Percentiles rank a stretch among this genome's conserved stretches.
Conservation (phyloP, 2,888 invertebrate species). For the Epirrita christyi region DNA sequence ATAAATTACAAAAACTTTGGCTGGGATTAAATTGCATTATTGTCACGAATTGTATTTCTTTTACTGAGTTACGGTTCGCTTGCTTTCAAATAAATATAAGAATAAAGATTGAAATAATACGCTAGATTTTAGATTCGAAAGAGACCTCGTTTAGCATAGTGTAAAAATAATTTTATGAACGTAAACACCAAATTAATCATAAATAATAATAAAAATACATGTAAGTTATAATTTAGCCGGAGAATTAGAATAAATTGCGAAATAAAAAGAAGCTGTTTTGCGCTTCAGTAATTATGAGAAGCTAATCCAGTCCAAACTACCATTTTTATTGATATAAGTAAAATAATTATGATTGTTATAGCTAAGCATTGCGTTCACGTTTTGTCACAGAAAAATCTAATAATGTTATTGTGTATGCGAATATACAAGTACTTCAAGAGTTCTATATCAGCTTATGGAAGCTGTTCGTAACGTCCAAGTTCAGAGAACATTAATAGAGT, state of each 20-base stretch:
- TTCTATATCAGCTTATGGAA: constrained; percentile 14
- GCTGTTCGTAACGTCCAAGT: constrained; percentile 27
- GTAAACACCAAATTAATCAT: constrained; percentile 79
- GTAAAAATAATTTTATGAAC: constrained; percentile 66
- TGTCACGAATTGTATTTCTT: constrained; percentile 2
- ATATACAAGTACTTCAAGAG: constrained; percentile 20
- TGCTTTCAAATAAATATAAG: constrained; percentile 16
- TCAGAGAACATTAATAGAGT: constrained; percentile 18
- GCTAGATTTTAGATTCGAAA: constrained; percentile 51
- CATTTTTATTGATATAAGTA: constrained; percentile 8
- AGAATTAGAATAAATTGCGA: constrained; percentile 42
- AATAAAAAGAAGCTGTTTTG: constrained; percentile 32
- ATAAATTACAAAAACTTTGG: constrained; percentile 8
- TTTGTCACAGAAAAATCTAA: constrained; percentile 15
- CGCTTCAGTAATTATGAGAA: constrained; percentile 28
- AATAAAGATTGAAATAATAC: constrained; percentile 36
- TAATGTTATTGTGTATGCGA: constrained; percentile 20
- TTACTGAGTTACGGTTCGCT: constrained; percentile 16
- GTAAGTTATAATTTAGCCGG: constrained; percentile 46
- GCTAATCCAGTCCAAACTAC: constrained; percentile 37
- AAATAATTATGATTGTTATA: constrained; percentile 18
- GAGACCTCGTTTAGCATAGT: constrained; percentile 48
- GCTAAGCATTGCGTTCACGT: constrained; percentile 32
- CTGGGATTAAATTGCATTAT: constrained; percentile 14
- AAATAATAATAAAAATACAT: constrained; percentile 56